phyloP scores from a whole-genome alignment of 92 coral and sea anemone genomes.

The Anthopleura xanthogrammica region DNA sequence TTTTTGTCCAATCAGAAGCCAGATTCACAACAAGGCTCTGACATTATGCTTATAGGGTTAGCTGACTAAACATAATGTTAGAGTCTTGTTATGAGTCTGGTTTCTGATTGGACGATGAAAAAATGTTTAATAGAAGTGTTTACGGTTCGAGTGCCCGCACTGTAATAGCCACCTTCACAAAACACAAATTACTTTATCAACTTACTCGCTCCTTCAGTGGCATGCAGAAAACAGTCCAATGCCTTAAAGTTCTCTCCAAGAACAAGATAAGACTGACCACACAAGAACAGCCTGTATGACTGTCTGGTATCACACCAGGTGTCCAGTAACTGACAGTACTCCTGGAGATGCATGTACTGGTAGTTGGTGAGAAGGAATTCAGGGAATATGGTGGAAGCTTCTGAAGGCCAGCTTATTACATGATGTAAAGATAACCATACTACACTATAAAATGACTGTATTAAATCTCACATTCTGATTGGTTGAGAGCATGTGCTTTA shows the following conservation, averaged over 20 bases:
- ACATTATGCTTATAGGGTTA: too few species aligned
- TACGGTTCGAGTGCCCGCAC: too few species aligned
- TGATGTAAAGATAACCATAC: conserved; percentile 20
- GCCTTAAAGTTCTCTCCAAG: conserved; percentile 90
- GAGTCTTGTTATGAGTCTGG: too few species aligned
- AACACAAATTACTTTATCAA: too few species aligned
- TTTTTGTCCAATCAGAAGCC: too few species aligned
- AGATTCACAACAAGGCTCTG: too few species aligned
- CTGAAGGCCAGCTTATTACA: conserved; percentile 76
- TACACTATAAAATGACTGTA: background rate
- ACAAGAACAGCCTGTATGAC: conserved; percentile 70
- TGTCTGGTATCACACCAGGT: conserved; percentile 74
- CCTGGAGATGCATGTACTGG: conserved; percentile 87
- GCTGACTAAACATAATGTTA: too few species aligned
- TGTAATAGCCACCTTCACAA: too few species aligned
- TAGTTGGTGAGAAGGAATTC: conserved; percentile 85
- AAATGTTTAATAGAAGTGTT: too few species aligned
- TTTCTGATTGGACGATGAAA: too few species aligned
- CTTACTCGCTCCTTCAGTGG: conserved; percentile 83
- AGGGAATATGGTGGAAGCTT: conserved; percentile 60
- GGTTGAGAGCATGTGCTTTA: too few species aligned
- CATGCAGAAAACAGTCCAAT: conserved; percentile 79
- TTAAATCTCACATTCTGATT: too few species aligned
- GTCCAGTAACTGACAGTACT: conserved; percentile 74
- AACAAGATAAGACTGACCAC: conserved; percentile 88